Evolutionary conservation across 1,140 invertebrate species (phyloP), one percentile per base, ranked within the genome.

Genomic region (Drosophila pruinosa): DNA sequence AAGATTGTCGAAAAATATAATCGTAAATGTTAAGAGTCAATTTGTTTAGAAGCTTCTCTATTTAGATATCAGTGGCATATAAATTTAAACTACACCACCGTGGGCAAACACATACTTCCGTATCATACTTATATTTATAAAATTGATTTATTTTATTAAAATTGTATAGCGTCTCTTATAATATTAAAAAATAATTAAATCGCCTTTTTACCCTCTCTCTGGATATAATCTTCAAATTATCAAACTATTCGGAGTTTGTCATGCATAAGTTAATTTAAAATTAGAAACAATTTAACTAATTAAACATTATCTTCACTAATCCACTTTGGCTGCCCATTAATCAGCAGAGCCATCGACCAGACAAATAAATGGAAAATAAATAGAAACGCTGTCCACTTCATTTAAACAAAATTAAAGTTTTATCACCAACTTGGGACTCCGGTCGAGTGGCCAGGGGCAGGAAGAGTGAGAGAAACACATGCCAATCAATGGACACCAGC

Each of bases 341-440:
- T 57, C 52, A 57, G 43, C 39, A 17, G 28, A 17, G 8, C 3
- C 19, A 21, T n/a, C 28, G 28, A 14, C 31, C 7, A 6, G 8
- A 31, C 24, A 50, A 50, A 31, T 50, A 31, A 31, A 41, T 47
- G 21, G 17, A 7, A 39, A 50, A 52, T 65, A 57, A 65, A 65
- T 52, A 43, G 31, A 57, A 69, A 58, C 21, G 57, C 59, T 38
- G 45, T 28, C 59, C 79, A 81, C 59, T 82, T 74, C 48, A 77
- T 78, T 75, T 59, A 58, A 78, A 64, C 28, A 71, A 67, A 85
- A 85, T 86, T 80, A 76, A 86, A 86, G 64, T 85, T 85, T 85
- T 85, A 85, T 86, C 68, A 77, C 64, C 77, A 64, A 50, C 77
- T 70, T 63, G 77, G 81, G 81, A 85, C n/a, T n/a, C n/a, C n/a